Evolutionary conservation across 2,888 invertebrate genomes (phyloP).

Genomic region (Pterostichus niger): DNA sequence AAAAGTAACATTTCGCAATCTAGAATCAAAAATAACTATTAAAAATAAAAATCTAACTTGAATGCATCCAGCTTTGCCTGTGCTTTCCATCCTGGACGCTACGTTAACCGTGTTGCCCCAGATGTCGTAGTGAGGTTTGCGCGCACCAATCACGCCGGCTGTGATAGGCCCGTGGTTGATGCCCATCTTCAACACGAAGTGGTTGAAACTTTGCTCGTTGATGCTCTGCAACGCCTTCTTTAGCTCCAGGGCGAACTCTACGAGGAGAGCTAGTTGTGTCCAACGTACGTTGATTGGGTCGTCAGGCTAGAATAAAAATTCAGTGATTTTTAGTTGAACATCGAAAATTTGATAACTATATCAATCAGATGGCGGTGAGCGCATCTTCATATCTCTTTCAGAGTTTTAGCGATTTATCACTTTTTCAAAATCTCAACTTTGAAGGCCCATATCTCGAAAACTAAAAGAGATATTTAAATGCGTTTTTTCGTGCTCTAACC

Average conservation of each 20-base stretch:
- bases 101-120: slow-evolving; percentile 99
- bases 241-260: slow-evolving; percentile 94
- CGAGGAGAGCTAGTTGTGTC: slow-evolving; percentile 90
- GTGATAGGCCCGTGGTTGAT: slow-evolving; percentile 98
- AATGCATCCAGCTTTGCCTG: slow-evolving; percentile 95
- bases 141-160: slow-evolving; percentile 96
- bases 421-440: no score
- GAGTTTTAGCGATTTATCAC: no score
- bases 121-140: slow-evolving; percentile 97
- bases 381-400: no score
- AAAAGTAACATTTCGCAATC: no score
- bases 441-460: no score
- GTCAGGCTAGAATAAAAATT: slow-evolving; percentile 79
- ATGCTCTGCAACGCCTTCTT: slow-evolving; percentile 94
- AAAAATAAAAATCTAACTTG: slow-evolving; percentile 83
- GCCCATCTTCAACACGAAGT: slow-evolving; percentile 95
- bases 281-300: slow-evolving; percentile 88
- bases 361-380: no score
- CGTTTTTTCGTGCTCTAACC: no score
- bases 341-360: no score
- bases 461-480: no score
- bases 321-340: no score
- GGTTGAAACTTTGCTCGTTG: slow-evolving; percentile 97
- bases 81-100: slow-evolving; percentile 98
- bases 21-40: no score